A percentile compares a stretch with the other conserved stretches of the same genome.
Conservation (phyloP, 1,140 invertebrate species). For the Drosophila parabipectinata region DNA sequence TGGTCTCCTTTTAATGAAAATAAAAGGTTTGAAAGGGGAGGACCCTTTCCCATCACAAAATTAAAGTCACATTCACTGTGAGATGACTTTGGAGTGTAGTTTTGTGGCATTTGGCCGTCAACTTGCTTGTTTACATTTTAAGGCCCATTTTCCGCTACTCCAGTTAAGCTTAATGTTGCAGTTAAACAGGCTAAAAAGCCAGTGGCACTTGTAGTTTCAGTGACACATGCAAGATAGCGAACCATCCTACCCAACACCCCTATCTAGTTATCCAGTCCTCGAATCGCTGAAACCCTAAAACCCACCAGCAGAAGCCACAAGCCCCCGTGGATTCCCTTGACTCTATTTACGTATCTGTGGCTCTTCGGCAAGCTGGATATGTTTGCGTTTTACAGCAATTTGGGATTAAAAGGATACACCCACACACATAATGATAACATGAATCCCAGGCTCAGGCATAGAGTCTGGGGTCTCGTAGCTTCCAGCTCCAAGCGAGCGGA, state of each 20-base stretch:
- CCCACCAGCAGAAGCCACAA: background rate
- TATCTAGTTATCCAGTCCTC: no score
- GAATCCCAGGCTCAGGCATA: background rate
- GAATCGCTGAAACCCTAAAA: no score
- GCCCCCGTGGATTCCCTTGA: background rate
- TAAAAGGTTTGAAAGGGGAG: background rate
- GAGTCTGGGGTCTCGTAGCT: no score
- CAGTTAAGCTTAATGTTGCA: constrained; percentile 45
- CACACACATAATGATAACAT: constrained; percentile 3
- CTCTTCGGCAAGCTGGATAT: background rate
- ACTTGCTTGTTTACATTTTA: constrained; percentile 47
- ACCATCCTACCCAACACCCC: background rate
- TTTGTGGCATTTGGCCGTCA: constrained; percentile 42
- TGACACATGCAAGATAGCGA: constrained; percentile 29
- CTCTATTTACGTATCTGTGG: constrained; percentile 7
- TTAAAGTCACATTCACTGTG: constrained; percentile 34
- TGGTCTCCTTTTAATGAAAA: background rate
- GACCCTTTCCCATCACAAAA: constrained; percentile 6
- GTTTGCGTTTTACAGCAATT: constrained; percentile 3
- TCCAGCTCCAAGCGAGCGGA: background rate
- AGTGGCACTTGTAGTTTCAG: constrained; percentile 31
- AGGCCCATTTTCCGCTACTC: constrained; percentile 39
- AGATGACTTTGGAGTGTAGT: constrained; percentile 44
- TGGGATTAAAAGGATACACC: constrained; percentile 2
- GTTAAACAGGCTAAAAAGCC: constrained; percentile 34